Evolutionary conservation across 2,113 vertebrate genomes (phyloP).

Genomic region (Pterocles orientalis): DNA sequence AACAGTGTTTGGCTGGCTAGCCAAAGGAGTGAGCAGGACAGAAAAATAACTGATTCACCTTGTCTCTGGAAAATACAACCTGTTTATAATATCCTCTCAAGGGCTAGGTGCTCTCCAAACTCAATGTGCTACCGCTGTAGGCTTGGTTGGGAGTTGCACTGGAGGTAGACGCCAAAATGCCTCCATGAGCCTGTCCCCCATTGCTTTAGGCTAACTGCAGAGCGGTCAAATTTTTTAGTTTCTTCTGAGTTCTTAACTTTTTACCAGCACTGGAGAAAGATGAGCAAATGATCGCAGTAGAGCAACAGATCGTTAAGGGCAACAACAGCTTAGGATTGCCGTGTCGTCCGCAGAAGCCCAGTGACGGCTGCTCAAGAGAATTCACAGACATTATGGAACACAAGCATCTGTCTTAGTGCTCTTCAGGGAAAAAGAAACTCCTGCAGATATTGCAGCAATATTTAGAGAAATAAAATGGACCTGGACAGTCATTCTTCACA

Average conservation of each 20-base stretch:
- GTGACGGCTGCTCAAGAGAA: not conserved
- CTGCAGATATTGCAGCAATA: constrained; percentile 54
- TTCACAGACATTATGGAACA: not conserved
- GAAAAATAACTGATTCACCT: not conserved
- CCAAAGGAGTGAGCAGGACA: not conserved
- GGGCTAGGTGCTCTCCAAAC: not conserved
- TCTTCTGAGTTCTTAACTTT: not conserved
- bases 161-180: not conserved
- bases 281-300: not conserved
- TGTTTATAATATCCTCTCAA: not conserved
- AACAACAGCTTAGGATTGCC: not conserved
- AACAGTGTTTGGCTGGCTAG: not conserved
- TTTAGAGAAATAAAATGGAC: constrained; percentile 53
- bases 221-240: not conserved
- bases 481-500: constrained; percentile 60
- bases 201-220: not conserved
- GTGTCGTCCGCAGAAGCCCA: not conserved
- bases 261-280: not conserved
- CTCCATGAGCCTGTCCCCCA: not conserved
- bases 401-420: not conserved
- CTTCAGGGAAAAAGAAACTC: constrained; percentile 33
- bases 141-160: not conserved
- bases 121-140: fast-evolving
- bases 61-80: not conserved
- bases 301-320: not conserved